Conservation (phyloP, 1,140 invertebrate species). For the Nymphalis io region DNA sequence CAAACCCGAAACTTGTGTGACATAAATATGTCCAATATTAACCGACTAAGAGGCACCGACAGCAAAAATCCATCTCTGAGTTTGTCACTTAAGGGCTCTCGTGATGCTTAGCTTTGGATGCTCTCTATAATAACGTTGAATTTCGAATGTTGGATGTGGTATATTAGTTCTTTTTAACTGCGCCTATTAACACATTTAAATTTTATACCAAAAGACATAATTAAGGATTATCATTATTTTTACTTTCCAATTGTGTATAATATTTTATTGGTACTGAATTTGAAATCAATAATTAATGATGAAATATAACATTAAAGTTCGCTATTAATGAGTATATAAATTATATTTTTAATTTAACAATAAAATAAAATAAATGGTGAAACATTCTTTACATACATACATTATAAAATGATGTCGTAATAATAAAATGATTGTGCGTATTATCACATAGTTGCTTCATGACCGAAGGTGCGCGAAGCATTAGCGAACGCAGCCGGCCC, state of each 20-base stretch:
- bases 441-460: background rate
- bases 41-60: slow-evolving; percentile 59
- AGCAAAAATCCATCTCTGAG: slow-evolving; percentile 78
- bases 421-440: background rate
- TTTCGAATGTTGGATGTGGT: slow-evolving; percentile 41
- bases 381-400: too few relatives aligned
- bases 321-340: too few relatives aligned
- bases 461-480: slow-evolving; percentile 60
- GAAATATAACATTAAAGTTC: too few relatives aligned
- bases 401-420: background rate
- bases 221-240: too few relatives aligned
- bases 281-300: too few relatives aligned
- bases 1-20: slow-evolving; percentile 46
- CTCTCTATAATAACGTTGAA: slow-evolving; percentile 38
- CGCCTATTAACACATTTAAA: background rate
- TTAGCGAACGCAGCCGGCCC: slow-evolving; percentile 56
- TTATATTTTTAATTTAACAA: too few relatives aligned
- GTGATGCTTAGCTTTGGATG: slow-evolving; percentile 47
- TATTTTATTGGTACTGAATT: too few relatives aligned
- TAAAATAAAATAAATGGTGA: too few relatives aligned
- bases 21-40: slow-evolving; percentile 67
- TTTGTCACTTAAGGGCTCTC: slow-evolving; percentile 73
- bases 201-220: too few relatives aligned
- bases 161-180: background rate
- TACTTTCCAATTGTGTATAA: too few relatives aligned